These are phyloP conservation scores for Drosophila pandora DNA, from an alignment of 1,140 invertebrate genomes.

Conservation along the genomic window DNA sequence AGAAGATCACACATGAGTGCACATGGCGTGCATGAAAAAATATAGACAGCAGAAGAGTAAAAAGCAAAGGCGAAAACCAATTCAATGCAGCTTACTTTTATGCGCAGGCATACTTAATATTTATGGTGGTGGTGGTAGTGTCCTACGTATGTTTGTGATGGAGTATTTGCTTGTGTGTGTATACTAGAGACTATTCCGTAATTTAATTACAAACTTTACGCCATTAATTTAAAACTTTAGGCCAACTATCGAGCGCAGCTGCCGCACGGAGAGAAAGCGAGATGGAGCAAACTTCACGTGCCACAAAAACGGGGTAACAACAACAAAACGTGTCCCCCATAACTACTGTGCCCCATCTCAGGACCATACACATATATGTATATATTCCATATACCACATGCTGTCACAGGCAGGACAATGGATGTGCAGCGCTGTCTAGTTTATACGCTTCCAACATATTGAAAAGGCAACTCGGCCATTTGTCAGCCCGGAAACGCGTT, in stretches of 20 bases:
- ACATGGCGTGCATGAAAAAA: constrained; percentile 48
- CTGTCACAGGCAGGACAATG: constrained; percentile 53
- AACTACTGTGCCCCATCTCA: constrained; percentile 1
- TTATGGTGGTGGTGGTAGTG: constrained; percentile 39
- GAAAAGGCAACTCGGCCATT: constrained; percentile 68
- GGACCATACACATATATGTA: constrained; percentile 5
- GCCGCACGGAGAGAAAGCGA: constrained; percentile 23
- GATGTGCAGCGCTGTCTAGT: constrained; percentile 47
- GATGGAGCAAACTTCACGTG: constrained; percentile 39
- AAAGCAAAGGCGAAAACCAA: constrained; percentile 59
- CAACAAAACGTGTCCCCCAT: constrained; percentile 13
- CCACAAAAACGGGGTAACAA: constrained; percentile 18
- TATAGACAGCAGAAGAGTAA: constrained; percentile 51
- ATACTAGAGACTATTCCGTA: constrained; percentile 53
- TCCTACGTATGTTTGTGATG: constrained; percentile 4
- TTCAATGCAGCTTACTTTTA: constrained; percentile 57
- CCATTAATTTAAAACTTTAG: constrained; percentile 78
- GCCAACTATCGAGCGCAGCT: constrained; percentile 73
- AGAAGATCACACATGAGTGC: constrained; percentile 47
- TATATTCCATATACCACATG: constrained; percentile 32
- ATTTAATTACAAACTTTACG: constrained; percentile 79
- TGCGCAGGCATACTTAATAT: constrained; percentile 47
- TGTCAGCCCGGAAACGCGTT: constrained; percentile 51
- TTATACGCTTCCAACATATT: constrained; percentile 73
- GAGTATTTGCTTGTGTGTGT: constrained; percentile 11